Evolutionary conservation across 2,888 invertebrate species (phyloP), one percentile per base, ranked within the genome.

Genomic region (Mactromeris polynyma): DNA sequence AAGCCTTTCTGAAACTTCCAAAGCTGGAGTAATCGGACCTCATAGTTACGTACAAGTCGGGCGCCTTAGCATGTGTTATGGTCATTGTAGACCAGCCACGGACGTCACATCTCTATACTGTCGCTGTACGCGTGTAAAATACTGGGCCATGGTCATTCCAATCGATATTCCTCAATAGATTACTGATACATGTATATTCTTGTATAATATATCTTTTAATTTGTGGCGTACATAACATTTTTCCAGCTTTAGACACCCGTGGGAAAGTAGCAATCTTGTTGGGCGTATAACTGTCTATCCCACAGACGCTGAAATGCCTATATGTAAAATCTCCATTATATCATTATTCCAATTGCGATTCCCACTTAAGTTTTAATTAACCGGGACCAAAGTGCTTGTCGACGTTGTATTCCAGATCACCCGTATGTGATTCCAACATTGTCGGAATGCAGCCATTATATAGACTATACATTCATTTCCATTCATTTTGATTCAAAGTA

Each of bases 331-430:
- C 42, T 83, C 31, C 84, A 84, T 84, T 78, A 73, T 40, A 77
- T 78, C 77, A 84, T 84, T 84, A 84, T 51, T 78, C 36, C 46
- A 78, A 84, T 78, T 54, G 46, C 46, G 51, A 19, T 21, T 83
- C 51, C 77, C 46, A 78, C 84, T 84, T 78, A 9, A 84, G 38
- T 38, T 84, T 51, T 84, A 84, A 84, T 84, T 84, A 77, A 84
- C 51, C 84, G 51, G 51, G 36, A 38, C 38, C 36, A 36, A 36
- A 51, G 77, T 78, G 46, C 78, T 33, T 84, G 84, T 84, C 51
- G 54, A 51, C 51, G 17, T 31, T 14, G 46, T 33, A 21, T 51
- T 26, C 69, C 83, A 73, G 73, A 69, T 64, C 42, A 83, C 46
- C 69, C 78, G 77, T 51, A 51, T 51, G 51, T 78, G 38, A 77